Base-by-base conservation (phyloP, 2,113 vertebrate species). In the Dromas ardeola region DNA sequence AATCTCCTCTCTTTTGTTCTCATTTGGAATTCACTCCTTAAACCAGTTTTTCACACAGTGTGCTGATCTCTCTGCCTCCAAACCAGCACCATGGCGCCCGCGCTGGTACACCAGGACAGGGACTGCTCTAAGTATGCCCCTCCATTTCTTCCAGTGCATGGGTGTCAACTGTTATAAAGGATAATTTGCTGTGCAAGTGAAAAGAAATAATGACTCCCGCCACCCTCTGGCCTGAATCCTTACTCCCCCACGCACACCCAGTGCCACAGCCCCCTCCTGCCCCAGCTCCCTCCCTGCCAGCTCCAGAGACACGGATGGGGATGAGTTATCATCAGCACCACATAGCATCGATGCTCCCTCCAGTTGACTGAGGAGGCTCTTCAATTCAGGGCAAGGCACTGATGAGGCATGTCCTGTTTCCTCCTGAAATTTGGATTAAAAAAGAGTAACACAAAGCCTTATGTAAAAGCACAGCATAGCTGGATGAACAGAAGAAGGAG, bases 41-140 rank as follows among this genome's bases (percentile, higher is more conserved):
- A 81, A 73, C 18, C 42, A 83, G 30, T 27, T 52, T 92, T 63
- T 66, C 81, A 34, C 2, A 2, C 25, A 86, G 27, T 0, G 2
- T 10, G 27, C 34, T 30, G 11, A 80, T 38, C 49, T 43, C 58
- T 34, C 18, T 14, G 34, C 55, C 27, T 36, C 67, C n/a, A 32
- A 66, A 52, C 3, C 45, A 25, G 32, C n/a, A 45, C 40, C 0
- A 0, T 5, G 9, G 40, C 1, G 3, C 45, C 59, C 0, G 0
- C 1, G 0, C 49, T 40, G 43, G 29, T 45, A 32, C 11, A 56
- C 8, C 70, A 62, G 71, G 15, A 83, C 25, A 81, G 17, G 20
- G 49, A n/a, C 36, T 21, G 52, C 55, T 62, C 43, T 9, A 38
- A 27, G 34, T 47, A 78, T 1, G 0, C 53, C 42, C 65, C 36